Evolutionary conservation across 2,888 invertebrate genomes (phyloP).

Genomic region (Papilio protenor): DNA sequence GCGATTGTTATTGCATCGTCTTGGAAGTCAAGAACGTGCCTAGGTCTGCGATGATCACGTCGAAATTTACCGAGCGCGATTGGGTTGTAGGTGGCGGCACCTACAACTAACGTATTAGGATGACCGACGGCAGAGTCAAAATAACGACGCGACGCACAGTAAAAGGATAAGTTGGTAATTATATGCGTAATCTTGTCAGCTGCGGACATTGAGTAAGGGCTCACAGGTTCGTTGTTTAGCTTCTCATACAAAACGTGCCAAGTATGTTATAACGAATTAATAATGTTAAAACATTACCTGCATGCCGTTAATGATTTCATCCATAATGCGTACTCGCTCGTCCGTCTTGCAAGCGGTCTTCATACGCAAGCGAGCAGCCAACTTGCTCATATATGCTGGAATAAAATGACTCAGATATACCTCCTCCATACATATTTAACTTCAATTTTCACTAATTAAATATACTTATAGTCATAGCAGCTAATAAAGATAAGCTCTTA

Average conservation of each 20-base stretch:
- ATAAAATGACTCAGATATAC: slow-evolving; percentile 43
- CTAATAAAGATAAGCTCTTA: not conserved
- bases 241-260: not conserved
- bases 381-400: slow-evolving; percentile 86
- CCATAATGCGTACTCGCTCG: slow-evolving; percentile 95
- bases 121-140: no score
- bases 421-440: not conserved
- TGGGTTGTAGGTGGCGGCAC: no score
- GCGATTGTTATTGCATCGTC: no score
- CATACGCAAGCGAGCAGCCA: slow-evolving; percentile 87
- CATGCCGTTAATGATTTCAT: slow-evolving; percentile 96
- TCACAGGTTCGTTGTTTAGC: not conserved
- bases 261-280: not conserved
- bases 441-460: not conserved
- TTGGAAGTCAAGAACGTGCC: no score
- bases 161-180: not conserved
- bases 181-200: not conserved
- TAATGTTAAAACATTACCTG: slow-evolving; percentile 88
- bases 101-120: no score
- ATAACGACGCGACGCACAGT: no score
- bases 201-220: not conserved
- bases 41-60: no score
- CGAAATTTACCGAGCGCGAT: no score
- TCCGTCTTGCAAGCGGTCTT: slow-evolving; percentile 94
- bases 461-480: no score